phyloP scores from a whole-genome alignment of 2,888 invertebrate genomes.

The Dolichomitus sp. region DNA sequence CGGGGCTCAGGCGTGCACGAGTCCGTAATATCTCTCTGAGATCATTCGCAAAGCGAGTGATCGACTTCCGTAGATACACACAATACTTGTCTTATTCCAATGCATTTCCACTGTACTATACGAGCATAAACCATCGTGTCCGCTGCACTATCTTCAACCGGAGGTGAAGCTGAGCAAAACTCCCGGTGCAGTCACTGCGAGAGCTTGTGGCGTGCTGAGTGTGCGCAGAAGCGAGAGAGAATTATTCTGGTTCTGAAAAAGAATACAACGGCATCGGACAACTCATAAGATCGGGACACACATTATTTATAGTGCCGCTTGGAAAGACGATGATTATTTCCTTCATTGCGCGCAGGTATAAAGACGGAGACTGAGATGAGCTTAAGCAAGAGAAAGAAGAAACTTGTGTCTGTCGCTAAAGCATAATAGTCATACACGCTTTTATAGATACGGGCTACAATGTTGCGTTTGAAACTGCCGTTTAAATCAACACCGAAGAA shows the following conservation, averaged over 20 bases:
- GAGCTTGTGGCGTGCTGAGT: not conserved
- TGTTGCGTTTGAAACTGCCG: constrained; percentile 49
- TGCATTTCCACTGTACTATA: constrained; percentile 37
- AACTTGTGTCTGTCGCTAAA: constrained; percentile 48
- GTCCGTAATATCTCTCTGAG: constrained; percentile 37
- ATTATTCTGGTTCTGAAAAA: constrained; percentile 72
- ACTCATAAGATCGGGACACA: constrained; percentile 74
- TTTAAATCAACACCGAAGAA: constrained; percentile 60
- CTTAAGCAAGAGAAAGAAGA: constrained; percentile 51
- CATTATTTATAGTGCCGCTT: constrained; percentile 77
- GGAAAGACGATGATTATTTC: constrained; percentile 74
- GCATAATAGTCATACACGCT: constrained; percentile 34
- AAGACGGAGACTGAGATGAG: constrained; percentile 31
- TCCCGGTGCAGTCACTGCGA: constrained; percentile 7
- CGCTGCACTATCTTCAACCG: constrained; percentile 43
- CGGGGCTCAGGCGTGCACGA: constrained; percentile 25
- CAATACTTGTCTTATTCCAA: constrained; percentile 10
- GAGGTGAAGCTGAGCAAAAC: constrained; percentile 39
- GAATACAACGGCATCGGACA: constrained; percentile 61
- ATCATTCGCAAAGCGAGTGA: constrained; percentile 66
- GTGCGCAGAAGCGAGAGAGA: constrained; percentile 25
- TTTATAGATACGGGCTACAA: constrained; percentile 45
- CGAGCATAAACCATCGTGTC: no score
- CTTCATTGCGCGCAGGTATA: constrained; percentile 33
- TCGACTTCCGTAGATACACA: constrained; percentile 72